Conservation (phyloP, 2,888 invertebrate species). For the Steinernema hermaphroditum region DNA sequence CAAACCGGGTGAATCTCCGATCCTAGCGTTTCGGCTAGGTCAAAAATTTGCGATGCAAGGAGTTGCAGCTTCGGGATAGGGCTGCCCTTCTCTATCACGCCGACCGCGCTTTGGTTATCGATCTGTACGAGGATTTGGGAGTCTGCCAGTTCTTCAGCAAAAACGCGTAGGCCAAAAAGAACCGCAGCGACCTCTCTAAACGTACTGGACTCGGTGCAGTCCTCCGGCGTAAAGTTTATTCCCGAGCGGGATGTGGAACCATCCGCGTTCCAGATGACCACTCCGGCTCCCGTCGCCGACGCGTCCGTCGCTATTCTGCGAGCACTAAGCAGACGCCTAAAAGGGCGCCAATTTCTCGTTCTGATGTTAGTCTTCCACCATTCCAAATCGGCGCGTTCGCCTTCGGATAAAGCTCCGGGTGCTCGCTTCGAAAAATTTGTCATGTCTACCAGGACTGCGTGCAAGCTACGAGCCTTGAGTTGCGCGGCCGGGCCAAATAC, state of each 20-base stretch:
- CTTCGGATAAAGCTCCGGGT: too few species aligned
- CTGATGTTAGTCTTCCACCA: too few species aligned
- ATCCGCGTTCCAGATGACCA: neutral
- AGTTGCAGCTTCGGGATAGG: neutral
- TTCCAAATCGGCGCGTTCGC: too few species aligned
- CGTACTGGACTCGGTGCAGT: too few species aligned
- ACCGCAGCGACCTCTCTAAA: too few species aligned
- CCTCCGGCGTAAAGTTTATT: too few species aligned
- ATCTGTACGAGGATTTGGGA: neutral
- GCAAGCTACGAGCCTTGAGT: neutral
- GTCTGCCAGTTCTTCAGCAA: neutral
- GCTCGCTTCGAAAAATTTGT: too few species aligned
- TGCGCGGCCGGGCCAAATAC: neutral
- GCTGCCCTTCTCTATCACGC: neutral
- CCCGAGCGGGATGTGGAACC: neutral
- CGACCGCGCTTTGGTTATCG: neutral
- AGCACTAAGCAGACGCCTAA: neutral
- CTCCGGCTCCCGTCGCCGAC: neutral
- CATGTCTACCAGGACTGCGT: neutral
- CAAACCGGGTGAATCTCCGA: neutral
- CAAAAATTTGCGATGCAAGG: neutral
- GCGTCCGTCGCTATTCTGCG: neutral
- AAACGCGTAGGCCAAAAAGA: neutral
- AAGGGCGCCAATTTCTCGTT: neutral
- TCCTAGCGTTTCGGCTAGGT: neutral